Conservation (phyloP, 2,888 invertebrate genomes). For the Petrolisthes cinctipes region DNA sequence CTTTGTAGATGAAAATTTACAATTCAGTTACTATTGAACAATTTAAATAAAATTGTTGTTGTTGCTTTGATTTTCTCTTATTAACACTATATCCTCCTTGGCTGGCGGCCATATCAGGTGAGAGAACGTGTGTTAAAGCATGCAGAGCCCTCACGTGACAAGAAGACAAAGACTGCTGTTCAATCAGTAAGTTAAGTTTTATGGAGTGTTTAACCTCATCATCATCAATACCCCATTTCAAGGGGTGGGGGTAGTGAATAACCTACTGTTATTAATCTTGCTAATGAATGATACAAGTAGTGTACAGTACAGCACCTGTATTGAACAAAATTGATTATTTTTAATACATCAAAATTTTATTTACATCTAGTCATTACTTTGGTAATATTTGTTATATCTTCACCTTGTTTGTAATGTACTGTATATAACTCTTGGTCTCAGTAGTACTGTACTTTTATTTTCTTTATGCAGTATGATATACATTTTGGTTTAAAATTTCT, state of each 20-base stretch:
- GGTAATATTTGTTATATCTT: not conserved
- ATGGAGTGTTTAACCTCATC: not conserved
- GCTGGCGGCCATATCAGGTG: conserved; percentile 30
- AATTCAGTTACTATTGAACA: too few species aligned
- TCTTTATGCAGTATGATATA: not conserved
- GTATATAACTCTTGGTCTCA: not conserved
- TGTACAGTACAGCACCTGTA: too few species aligned
- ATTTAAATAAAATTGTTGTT: too few species aligned
- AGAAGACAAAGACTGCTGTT: conserved; percentile 27
- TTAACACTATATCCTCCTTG: not conserved
- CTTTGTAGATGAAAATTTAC: too few species aligned
- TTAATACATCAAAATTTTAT: too few species aligned
- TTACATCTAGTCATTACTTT: not conserved
- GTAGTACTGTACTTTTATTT: not conserved
- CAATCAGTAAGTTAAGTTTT: conserved; percentile 39
- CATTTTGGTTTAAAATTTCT: not conserved
- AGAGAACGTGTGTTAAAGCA: conserved; percentile 32
- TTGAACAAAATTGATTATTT: too few species aligned
- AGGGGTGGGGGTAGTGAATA: not conserved
- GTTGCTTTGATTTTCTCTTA: not conserved
- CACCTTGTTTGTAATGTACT: not conserved
- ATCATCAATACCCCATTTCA: not conserved
- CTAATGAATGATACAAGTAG: too few species aligned
- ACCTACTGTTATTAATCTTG: too few species aligned
- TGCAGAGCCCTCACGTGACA: conserved; percentile 20